A percentile compares a stretch with the other conserved stretches of the same genome.
Evolutionary conservation across 1,140 invertebrate genomes (phyloP).

Genomic region (Euschistus heros): DNA sequence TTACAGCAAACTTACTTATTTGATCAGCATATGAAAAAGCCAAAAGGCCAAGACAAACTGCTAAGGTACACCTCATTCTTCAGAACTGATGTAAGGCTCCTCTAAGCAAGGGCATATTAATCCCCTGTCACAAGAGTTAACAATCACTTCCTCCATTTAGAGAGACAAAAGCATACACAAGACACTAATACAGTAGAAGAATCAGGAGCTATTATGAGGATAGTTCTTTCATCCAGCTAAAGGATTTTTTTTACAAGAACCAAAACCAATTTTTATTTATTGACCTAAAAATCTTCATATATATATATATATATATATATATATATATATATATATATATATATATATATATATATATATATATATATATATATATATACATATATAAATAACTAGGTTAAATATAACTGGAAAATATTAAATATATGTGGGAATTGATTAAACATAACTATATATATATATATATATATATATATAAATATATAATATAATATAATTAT

Average conservation of each 20-base stretch:
- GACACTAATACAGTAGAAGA: background rate
- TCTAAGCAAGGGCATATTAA: constrained; percentile 18
- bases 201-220: background rate
- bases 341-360: constrained; percentile 13
- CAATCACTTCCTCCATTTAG: constrained; percentile 3
- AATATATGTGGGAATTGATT: too few relatives aligned
- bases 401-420: too few relatives aligned
- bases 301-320: background rate
- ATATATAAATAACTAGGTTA: constrained; percentile 4
- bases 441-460: too few relatives aligned
- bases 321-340: constrained; percentile 14
- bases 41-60: background rate
- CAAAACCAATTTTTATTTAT: background rate
- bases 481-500: too few relatives aligned
- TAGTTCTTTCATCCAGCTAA: background rate
- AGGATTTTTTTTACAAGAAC: background rate
- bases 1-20: constrained; percentile 6
- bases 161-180: background rate
- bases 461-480: too few relatives aligned
- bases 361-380: background rate
- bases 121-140: background rate
- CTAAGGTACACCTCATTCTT: constrained; percentile 3
- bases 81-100: background rate
- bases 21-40: constrained; percentile 3
- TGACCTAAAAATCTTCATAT: background rate